Evolutionary conservation across 2,888 invertebrate genomes (phyloP), one percentile per base, ranked within the genome.

Genomic region (Ophioninae sp.): DNA sequence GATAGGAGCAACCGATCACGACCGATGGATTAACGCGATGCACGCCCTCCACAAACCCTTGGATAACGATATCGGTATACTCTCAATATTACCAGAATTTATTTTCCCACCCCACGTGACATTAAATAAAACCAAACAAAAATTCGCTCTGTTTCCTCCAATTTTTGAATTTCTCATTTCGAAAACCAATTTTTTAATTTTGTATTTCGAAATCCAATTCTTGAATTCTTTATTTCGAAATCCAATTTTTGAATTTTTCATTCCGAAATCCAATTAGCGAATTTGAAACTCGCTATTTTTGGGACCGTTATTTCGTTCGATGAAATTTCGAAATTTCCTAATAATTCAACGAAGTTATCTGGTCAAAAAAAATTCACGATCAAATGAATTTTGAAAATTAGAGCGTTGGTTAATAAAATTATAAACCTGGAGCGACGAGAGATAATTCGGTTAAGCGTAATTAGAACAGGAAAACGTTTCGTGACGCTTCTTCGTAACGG

Each of bases 1-100:
- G 57, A 81, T 90, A 23, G 72, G 86, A 72, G 86, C 88, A 68
- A 77, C 84, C 57, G 87, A 90, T 68, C 88, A 89, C 65, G 88
- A 90, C 88, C 91, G 91, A 74, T 91, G 91, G 90, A 84, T 89
- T 50, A 90, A 88, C 87, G 84, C 88, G 23, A 89, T 90, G 89
- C 87, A 91, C 75, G 90, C 89, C 10, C 78, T 91, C 75, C 88
- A 90, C 82, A 91, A 90, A 68, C 88, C 89, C 6, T 86, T 89
- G 88, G 87, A 89, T 85, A 88, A 88, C 84, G 85, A 88, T 72
- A 86, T 90, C 77, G 91, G 91, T 91, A 91, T 50, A 50, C 6
- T 13, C 17, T 17, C 6, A 87, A 37, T 41, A n/a, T 65, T 72
- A 61, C 5, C 20, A 56, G 13, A 74, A 37, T 37, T 6, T 20